Percentiles rank a stretch among this genome's conserved stretches.
These are phyloP conservation scores for Poecile montanus DNA, from an alignment of 2,797 vertebrate genomes.

Conservation along the genomic window DNA sequence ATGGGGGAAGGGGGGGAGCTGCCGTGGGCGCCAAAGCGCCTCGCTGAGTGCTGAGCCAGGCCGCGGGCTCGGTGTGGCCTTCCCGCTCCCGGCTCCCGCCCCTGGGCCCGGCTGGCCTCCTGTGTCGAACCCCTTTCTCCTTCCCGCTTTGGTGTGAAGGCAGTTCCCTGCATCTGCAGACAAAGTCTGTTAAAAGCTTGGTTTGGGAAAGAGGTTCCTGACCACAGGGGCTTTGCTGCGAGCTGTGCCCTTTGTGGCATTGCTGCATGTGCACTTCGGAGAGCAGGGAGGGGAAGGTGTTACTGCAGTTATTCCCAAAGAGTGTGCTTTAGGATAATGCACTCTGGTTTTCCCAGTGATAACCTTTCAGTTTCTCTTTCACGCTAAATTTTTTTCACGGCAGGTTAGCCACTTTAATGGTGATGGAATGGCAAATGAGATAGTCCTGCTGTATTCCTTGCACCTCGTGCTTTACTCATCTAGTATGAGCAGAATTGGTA, in stretches of 20 bases:
- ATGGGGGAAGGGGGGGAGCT: neutral
- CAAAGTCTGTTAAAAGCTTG: neutral
- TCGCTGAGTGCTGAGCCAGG: neutral
- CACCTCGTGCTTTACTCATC: neutral
- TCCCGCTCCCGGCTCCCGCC: neutral
- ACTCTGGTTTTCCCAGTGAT: neutral
- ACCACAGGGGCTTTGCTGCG: neutral
- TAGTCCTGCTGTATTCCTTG: neutral
- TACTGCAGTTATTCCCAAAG: neutral
- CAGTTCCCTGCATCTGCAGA: neutral
- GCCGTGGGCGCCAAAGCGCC: neutral
- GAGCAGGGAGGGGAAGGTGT: neutral
- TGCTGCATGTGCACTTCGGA: neutral
- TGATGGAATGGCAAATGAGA: rapidly evolving
- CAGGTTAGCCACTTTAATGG: rapidly evolving
- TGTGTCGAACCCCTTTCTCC: rapidly evolving
- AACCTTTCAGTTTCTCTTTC: neutral
- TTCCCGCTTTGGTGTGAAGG: neutral
- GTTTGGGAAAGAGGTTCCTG: neutral
- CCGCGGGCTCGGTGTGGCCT: neutral
- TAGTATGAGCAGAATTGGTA: neutral
- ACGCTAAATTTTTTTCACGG: neutral
- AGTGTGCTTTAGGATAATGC: rapidly evolving
- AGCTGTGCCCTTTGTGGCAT: neutral
- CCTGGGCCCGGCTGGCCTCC: neutral